Base-by-base conservation (phyloP, 2,888 invertebrate genomes). In the Drosophila paucipuncta region DNA sequence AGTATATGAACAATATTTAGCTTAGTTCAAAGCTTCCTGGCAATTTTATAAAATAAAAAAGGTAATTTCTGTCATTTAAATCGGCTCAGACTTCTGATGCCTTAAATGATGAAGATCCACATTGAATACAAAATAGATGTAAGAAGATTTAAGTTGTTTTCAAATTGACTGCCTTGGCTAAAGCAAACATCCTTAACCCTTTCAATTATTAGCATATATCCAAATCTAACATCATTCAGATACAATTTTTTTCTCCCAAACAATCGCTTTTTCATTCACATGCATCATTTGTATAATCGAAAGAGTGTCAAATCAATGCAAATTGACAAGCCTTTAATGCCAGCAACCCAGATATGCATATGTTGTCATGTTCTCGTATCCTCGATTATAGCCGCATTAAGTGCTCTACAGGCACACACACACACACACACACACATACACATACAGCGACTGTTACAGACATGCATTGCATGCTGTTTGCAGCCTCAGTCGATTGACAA, bases 241-340 rank as follows among this genome's bases (percentile, higher is more conserved):
- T 28, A n/a, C n/a, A 4, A 9, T n/a, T 39, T 9, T n/a, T 28
- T 31, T 11, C 18, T 4, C 1, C n/a, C 3, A 31, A 28, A 11
- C 11, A 18, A n/a, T 13, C n/a, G 39, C 18, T 39, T n/a, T 50
- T 39, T 25, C 6, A n/a, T 22, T 25, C 43, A 57, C 10, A 47
- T 67, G 54, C 63, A 67, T 41, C 53, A 69, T 62, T 53, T 60
- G 61, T 35, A 50, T 68, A 64, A 76, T 71, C 63, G 41, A 53
- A 49, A 33, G 63, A 60, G 72, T 73, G 65, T 74, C 66, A 57
- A 77, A 60, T 78, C 66, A 62, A 68, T 65, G 77, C 61, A 71
- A 77, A 71, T 77, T 80, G 80, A 68, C 71, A 72, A 76, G 76
- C 76, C 69, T 73, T 89, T 76, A 85, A 75, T 75, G 78, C 83